A percentile compares a stretch with the other conserved stretches of the same genome.
These are phyloP conservation scores for Nyctereutes procyonoides DNA, from an alignment of 2,113 vertebrate genomes.

Conservation along the genomic window DNA sequence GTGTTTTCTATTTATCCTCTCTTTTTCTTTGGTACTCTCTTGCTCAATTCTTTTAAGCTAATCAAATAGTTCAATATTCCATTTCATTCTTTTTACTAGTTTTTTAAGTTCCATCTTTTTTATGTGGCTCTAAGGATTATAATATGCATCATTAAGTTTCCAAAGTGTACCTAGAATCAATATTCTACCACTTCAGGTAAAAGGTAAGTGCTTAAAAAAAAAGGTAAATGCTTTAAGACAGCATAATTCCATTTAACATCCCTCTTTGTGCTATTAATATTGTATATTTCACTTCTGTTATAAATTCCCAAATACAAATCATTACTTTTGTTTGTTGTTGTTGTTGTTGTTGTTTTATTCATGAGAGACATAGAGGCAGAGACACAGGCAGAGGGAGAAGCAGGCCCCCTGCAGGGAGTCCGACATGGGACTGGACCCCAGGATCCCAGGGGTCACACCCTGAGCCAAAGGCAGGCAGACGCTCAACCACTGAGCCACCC, in stretches of 20 bases:
- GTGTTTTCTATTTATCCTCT: background rate
- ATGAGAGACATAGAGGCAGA: background rate
- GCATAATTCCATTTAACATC: background rate
- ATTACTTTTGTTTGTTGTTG: background rate
- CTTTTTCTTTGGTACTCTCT: background rate
- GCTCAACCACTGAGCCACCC: background rate
- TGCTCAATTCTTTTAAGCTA: background rate
- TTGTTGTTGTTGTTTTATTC: background rate
- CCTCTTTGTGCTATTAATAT: background rate
- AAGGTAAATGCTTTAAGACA: background rate
- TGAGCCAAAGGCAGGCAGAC: background rate
- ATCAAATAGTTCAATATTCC: background rate
- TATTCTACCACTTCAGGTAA: background rate
- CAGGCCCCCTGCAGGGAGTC: background rate
- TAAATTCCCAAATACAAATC: background rate
- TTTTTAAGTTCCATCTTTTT: background rate
- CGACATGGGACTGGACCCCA: rapidly evolving
- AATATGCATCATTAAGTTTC: background rate
- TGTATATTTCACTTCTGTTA: background rate
- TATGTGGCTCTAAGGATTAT: background rate
- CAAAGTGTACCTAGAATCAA: background rate
- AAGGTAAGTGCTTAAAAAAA: background rate
- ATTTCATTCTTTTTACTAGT: background rate
- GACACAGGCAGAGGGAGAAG: background rate
- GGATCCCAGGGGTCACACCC: background rate